These are phyloP conservation scores for Sinocyclocheilus maitianheensis DNA, from an alignment of 2,113 vertebrate species.

Conservation along the genomic window DNA sequence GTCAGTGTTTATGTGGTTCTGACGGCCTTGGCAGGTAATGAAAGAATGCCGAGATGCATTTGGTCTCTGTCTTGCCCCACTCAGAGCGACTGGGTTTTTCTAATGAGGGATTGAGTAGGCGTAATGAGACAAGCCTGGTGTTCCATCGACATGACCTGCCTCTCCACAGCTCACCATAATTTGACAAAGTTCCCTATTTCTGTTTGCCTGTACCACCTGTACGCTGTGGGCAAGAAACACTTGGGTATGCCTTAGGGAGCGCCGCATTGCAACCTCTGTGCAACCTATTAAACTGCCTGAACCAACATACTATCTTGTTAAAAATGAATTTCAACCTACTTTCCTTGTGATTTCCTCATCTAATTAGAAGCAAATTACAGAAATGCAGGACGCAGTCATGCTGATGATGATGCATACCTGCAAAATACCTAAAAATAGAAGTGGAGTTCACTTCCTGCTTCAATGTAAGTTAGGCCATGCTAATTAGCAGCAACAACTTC, in stretches of 20 bases:
- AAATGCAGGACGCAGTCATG: slow-evolving; percentile 52
- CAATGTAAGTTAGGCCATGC: slow-evolving; percentile 56
- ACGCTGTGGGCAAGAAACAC: slow-evolving; percentile 41
- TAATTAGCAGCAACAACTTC: slow-evolving; percentile 59
- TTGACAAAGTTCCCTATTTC: slow-evolving; percentile 44
- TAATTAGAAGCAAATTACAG: slow-evolving; percentile 59
- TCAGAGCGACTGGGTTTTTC: slow-evolving; percentile 40
- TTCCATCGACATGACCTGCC: slow-evolving; percentile 27
- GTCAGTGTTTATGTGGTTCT: slow-evolving; percentile 56
- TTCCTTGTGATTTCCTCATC: slow-evolving; percentile 59
- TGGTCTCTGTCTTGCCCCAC: slow-evolving; percentile 47
- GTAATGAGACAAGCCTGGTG: slow-evolving; percentile 57
- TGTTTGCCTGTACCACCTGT: slow-evolving; percentile 39
- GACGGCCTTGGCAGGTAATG: slow-evolving; percentile 49
- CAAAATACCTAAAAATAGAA: slow-evolving; percentile 61
- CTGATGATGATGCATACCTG: slow-evolving; percentile 67
- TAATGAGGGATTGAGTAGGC: slow-evolving; percentile 52
- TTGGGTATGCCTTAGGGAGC: slow-evolving; percentile 40
- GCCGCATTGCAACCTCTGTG: slow-evolving; percentile 32
- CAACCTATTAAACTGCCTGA: slow-evolving; percentile 43
- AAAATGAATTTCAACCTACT: slow-evolving; percentile 56
- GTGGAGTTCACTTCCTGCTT: slow-evolving; percentile 34
- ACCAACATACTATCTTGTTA: slow-evolving; percentile 34
- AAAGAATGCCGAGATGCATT: slow-evolving; percentile 50
- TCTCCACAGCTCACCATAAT: slow-evolving; percentile 45